Evolutionary conservation across 2,113 vertebrate species (phyloP).

Genomic region (Ameiurus melas): DNA sequence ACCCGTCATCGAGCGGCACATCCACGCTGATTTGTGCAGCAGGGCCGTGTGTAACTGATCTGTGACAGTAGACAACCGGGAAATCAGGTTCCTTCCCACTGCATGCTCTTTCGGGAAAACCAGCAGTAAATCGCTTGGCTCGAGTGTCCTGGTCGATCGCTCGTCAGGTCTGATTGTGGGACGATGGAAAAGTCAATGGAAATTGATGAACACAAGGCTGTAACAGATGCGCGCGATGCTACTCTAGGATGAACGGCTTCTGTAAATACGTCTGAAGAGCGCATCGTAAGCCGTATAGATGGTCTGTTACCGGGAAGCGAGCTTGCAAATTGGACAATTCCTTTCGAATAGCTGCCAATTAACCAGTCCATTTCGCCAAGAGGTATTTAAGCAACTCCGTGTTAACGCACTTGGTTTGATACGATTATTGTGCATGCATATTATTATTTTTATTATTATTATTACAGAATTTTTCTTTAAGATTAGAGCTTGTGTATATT

Average conservation of each 20-base stretch:
- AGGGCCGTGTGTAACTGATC: conserved; percentile 27
- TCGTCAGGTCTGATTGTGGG: conserved; percentile 57
- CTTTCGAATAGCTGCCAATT: conserved; percentile 41
- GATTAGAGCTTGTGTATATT: not conserved
- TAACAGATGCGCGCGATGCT: conserved; percentile 44
- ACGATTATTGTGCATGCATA: not conserved
- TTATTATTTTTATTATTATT: not conserved
- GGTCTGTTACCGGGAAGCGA: conserved; percentile 47
- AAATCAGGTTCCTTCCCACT: conserved; percentile 64
- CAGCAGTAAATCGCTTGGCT: conserved; percentile 66
- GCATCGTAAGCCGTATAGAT: conserved; percentile 63
- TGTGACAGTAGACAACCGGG: conserved; percentile 62
- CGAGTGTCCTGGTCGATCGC: conserved; percentile 65
- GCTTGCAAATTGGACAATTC: conserved; percentile 65
- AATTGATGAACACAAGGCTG: conserved; percentile 58
- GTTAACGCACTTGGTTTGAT: not conserved
- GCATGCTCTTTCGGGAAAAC: conserved; percentile 70
- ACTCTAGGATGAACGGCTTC: conserved; percentile 60
- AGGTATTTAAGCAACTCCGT: not conserved
- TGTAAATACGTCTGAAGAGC: conserved; percentile 65
- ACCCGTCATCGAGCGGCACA: not conserved
- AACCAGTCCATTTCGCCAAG: not conserved
- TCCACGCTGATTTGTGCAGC: not conserved
- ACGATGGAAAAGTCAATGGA: conserved; percentile 57
- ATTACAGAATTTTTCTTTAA: not conserved